These are phyloP conservation scores for Callosobruchus maculatus DNA, from an alignment of 2,888 invertebrate species.

Conservation along the genomic window DNA sequence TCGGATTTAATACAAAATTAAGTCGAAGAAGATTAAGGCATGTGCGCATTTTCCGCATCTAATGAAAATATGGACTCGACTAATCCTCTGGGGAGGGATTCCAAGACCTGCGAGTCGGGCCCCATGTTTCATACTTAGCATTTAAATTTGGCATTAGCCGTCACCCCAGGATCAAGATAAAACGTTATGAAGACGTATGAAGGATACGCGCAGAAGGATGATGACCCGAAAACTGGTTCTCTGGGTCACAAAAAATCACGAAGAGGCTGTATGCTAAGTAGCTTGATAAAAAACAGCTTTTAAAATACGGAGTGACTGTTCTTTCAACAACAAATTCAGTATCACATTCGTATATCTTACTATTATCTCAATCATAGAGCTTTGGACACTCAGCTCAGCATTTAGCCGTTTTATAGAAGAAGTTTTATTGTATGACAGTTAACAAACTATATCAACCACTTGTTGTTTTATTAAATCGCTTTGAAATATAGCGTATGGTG, in stretches of 20 bases:
- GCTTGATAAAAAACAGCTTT: too few relatives aligned
- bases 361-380: too few relatives aligned
- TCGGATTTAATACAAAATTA: background rate
- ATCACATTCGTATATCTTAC: too few relatives aligned
- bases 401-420: too few relatives aligned
- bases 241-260: background rate
- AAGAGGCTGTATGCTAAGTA: background rate
- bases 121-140: background rate
- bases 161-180: background rate
- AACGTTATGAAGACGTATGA: background rate
- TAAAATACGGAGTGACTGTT: too few relatives aligned
- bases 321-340: too few relatives aligned
- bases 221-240: background rate
- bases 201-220: background rate
- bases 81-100: background rate
- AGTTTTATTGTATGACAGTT: too few relatives aligned
- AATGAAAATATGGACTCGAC: background rate
- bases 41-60: slow-evolving; percentile 6
- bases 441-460: too few relatives aligned
- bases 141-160: background rate
- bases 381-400: too few relatives aligned
- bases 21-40: background rate
- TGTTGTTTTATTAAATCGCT: too few relatives aligned
- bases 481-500: too few relatives aligned
- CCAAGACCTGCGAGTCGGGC: background rate